phyloP scores from a whole-genome alignment of 2,797 vertebrate species.

The Micrastur ruficollis region DNA sequence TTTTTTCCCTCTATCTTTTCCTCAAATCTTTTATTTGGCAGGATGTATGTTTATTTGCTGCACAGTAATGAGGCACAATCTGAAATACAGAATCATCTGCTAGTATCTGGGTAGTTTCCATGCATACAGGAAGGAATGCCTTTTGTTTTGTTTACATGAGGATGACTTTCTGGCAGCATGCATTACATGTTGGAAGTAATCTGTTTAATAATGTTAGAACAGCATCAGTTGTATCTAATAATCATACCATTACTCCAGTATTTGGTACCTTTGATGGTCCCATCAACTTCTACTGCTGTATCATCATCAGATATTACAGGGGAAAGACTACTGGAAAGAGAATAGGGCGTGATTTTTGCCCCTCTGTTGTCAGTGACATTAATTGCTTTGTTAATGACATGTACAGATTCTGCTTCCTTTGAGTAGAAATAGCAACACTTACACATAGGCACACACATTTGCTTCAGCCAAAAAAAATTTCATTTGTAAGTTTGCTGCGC shows the following conservation, averaged over 20 bases:
- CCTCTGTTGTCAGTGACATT: not conserved
- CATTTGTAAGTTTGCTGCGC: not conserved
- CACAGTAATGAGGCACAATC: not conserved
- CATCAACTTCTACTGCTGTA: not conserved
- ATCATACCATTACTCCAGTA: not conserved
- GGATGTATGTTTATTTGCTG: not conserved
- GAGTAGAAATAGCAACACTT: not conserved
- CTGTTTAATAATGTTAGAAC: not conserved
- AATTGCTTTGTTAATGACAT: not conserved
- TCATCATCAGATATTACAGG: not conserved
- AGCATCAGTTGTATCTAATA: not conserved
- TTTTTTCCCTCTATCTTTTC: not conserved
- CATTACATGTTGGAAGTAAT: not conserved
- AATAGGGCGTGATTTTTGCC: not conserved
- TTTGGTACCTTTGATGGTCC: not conserved
- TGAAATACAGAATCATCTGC: not conserved
- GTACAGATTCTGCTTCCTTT: not conserved
- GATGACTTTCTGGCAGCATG: not conserved
- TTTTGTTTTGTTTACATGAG: not conserved
- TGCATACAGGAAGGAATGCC: not conserved
- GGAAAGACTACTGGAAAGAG: not conserved
- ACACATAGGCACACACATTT: fast-evolving
- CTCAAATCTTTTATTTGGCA: not conserved
- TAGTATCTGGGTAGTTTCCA: not conserved
- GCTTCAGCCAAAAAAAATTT: not conserved